Conservation (phyloP, 2,113 vertebrate species). For the Ageneiosus marmoratus region DNA sequence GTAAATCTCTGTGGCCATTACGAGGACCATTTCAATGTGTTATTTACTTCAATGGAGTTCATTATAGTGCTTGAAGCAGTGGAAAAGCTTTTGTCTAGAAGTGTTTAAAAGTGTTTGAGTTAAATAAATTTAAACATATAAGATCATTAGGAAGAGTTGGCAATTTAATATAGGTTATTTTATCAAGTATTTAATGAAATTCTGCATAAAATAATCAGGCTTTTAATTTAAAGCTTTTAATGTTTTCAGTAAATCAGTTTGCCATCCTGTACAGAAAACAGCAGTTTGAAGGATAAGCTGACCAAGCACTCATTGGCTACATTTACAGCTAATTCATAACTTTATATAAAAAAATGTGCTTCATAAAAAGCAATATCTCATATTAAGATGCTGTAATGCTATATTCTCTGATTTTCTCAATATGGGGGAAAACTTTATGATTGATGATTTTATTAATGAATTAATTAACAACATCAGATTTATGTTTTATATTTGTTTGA, state of each 20-base stretch:
- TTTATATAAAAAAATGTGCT: neutral
- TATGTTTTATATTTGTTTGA: too few species aligned
- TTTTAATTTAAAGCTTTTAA: too few species aligned
- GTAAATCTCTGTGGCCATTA: neutral
- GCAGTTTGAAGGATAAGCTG: neutral
- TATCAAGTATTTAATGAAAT: too few species aligned
- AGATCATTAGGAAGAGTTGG: neutral
- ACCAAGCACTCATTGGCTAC: neutral
- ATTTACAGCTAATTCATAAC: neutral
- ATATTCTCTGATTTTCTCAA: too few species aligned
- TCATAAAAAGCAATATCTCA: too few species aligned
- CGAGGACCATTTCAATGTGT: neutral
- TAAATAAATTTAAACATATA: neutral
- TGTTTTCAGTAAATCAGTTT: neutral
- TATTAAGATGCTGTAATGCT: too few species aligned
- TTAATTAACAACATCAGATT: too few species aligned
- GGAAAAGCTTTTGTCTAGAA: neutral
- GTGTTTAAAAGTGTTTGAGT: neutral
- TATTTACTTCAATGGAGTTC: slow-evolving; percentile 1
- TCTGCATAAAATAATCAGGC: too few species aligned
- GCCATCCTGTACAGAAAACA: neutral
- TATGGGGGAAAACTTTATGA: too few species aligned
- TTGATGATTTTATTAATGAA: too few species aligned
- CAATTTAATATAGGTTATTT: neutral
- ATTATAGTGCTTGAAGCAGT: neutral